phyloP scores from a whole-genome alignment of 2,113 vertebrate species.

The Phaethornis superciliosus region DNA sequence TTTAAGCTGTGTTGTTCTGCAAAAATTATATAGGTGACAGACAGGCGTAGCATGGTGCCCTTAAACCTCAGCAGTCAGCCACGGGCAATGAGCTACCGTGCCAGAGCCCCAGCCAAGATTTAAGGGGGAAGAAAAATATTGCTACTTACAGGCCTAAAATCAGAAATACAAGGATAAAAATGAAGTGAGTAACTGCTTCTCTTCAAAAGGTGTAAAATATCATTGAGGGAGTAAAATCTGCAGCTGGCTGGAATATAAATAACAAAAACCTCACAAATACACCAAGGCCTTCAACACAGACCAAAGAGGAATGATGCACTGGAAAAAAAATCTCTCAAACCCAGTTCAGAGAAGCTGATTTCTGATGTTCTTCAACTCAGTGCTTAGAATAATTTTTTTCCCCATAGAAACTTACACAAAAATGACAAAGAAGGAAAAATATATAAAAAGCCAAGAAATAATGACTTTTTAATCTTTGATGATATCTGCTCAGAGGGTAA shows the following conservation, averaged over 20 bases:
- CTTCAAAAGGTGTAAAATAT: not conserved
- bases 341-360: slow-evolving; percentile 36
- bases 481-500: slow-evolving; percentile 67
- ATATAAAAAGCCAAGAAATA: slow-evolving; percentile 66
- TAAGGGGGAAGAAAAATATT: not conserved
- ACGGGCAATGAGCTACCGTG: accelerated
- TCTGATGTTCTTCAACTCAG: slow-evolving; percentile 25
- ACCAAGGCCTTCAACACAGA: not conserved
- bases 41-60: not conserved
- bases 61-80: not conserved
- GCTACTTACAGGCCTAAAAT: not conserved
- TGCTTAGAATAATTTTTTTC: not conserved
- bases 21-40: not conserved
- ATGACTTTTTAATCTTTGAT: slow-evolving; percentile 68
- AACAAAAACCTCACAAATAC: not conserved
- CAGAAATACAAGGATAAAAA: not conserved
- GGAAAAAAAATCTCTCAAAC: slow-evolving; percentile 4
- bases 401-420: slow-evolving; percentile 24
- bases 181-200: not conserved
- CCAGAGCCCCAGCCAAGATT: not conserved
- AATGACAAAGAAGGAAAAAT: slow-evolving; percentile 61
- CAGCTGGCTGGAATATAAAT: not conserved
- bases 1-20: not conserved
- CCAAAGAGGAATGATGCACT: not conserved
- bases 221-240: not conserved